Evolutionary conservation across 37 sponge, comb jelly and placozoan genomes (phyloP), one percentile per base, ranked within the genome.

Genomic region (Agelas oroides): DNA sequence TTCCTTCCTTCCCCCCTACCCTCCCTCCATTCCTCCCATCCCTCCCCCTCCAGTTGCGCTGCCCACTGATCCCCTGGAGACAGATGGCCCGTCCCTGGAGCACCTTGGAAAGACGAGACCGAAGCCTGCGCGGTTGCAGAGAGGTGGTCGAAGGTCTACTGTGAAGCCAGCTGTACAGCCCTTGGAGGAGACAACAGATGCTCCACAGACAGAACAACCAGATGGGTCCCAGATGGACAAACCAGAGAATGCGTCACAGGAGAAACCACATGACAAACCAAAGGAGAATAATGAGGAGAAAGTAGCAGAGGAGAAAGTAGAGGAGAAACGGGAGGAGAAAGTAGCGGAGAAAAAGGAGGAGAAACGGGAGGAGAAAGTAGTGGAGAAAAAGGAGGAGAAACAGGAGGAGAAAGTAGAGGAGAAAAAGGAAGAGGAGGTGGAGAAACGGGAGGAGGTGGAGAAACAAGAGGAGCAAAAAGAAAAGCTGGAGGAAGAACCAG

Each of bases 41-140:
- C 14, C 62, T 37, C 39, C 32, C 41, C 25, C 32, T 24, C 33
- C 57, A 80, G 86, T 91, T 76, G 81, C 68, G 64, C 76, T 91
- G 0, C 85, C 91, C 6, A 65, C 36, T n/a, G 61, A n/a, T 5
- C 89, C 89, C 18, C 40, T 89, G 64, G 38, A 27, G 18, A 83
- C 89, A 3, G 79, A 58, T 16, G 92, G 88, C 17, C 89, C 88
- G 3, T 63, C 75, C 24, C 80, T 92, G 15, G 74, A 92, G 36
- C 92, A 92, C 64, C 38, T 92, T 39, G 89, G 79, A 3, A 92
- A 92, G 76, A 58, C 73, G 0, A 54, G 92, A 0, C 92, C 92
- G 0, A 87, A 87, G 52, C 89, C 92, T 19, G 79, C 84, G 6
- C 79, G 92, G 17, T 17, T 82, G 68, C 89, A 89, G 46, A 27